Evolutionary conservation across 2,113 vertebrate species (phyloP), one percentile per base, ranked within the genome.

Genomic region (Abramis brama): DNA sequence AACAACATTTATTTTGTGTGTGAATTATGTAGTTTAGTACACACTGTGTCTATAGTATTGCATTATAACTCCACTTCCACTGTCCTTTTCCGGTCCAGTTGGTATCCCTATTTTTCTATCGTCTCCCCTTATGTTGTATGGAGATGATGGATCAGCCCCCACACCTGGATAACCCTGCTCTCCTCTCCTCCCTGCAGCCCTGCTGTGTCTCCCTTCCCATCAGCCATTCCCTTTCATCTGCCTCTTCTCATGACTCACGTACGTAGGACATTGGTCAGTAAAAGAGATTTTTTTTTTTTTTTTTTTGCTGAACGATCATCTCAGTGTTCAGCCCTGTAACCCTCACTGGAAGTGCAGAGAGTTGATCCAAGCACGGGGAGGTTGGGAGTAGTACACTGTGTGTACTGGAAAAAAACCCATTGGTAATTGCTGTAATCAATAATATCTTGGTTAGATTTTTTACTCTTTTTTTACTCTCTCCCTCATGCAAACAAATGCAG

Each of bases 111-210:
- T 62, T 33, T 27, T 27, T 73, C 66, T 64, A 12, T 64, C 83
- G 50, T 19, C 23, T 6, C 64, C 33, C n/a, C 75, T 85, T 33
- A 30, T 59, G 57, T 33, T 74, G 21, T 27, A 39, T 57, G 84
- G 59, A 86, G 79, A 79, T 86, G 87, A 89, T 87, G 77, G 84
- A 90, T 88, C 81, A 36, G 84, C 76, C n/a, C 71, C 84, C 86
- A 87, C 87, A 88, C 74, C 89, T 87, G 84, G 76, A 77, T 73
- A 78, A 86, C 78, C 76, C 73, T 5, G 55, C 84, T 50, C 33
- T 43, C 68, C 77, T 76, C 45, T 30, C 70, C 82, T 84, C 79
- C 62, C 86, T 76, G 36, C 59, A 25, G 45, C 75, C 66, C 75
- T 55, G 68, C 30, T 55, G 68, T 84, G 79, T 70, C 81, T 30